Percentiles rank a stretch among this genome's conserved stretches.
These are phyloP conservation scores for Oasisia sp. DNA, from an alignment of 2,888 invertebrate genomes.

Conservation along the genomic window DNA sequence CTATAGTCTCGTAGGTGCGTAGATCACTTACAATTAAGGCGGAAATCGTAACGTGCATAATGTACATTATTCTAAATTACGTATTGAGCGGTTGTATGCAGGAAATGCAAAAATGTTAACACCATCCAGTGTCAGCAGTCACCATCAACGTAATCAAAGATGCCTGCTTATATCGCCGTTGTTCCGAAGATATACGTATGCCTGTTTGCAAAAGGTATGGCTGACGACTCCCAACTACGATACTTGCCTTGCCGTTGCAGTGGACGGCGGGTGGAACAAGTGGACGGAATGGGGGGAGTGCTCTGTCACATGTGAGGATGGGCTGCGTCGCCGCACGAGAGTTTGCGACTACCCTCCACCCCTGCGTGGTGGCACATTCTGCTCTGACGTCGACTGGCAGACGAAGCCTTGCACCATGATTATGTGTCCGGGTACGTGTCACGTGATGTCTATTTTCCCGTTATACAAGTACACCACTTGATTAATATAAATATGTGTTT, in stretches of 20 bases:
- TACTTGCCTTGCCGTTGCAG: constrained; percentile 38
- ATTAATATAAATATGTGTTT: no score
- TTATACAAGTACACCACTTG: no score
- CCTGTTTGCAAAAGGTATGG: no score
- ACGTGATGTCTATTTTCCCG: not conserved
- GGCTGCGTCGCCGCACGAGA: constrained; percentile 50
- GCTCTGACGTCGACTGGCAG: constrained; percentile 48
- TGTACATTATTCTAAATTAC: no score
- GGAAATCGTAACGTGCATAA: no score
- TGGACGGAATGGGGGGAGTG: constrained; percentile 58
- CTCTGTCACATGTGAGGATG: constrained; percentile 58
- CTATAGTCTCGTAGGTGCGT: no score
- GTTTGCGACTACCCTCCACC: constrained; percentile 54
- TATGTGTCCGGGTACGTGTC: constrained; percentile 43
- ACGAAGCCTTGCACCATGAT: constrained; percentile 49
- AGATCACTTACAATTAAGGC: no score
- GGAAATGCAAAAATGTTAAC: no score
- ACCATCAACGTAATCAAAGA: no score
- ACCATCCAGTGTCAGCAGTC: no score
- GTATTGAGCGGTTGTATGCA: no score
- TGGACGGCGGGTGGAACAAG: constrained; percentile 56
- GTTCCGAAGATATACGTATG: not conserved
- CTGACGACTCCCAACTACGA: no score
- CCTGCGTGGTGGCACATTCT: constrained; percentile 49
- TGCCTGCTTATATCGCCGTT: not conserved